A percentile compares a stretch with the other conserved stretches of the same genome.
These are phyloP conservation scores for Platalea minor DNA, from an alignment of 2,797 vertebrate species.

Conservation along the genomic window DNA sequence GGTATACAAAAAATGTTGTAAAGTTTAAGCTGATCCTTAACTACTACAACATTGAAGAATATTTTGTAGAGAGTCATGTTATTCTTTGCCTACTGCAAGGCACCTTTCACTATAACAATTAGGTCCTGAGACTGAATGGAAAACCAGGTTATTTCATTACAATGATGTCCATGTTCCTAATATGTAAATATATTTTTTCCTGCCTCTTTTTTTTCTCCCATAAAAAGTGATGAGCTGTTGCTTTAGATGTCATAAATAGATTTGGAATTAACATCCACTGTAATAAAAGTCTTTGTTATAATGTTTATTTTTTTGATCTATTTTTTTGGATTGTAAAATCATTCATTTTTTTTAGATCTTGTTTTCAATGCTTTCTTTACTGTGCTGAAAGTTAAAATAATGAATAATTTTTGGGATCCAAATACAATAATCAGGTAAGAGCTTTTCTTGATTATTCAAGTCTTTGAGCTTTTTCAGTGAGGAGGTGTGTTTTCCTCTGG, in stretches of 20 bases:
- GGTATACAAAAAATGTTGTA: background rate
- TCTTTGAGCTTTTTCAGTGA: background rate
- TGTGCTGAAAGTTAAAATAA: background rate
- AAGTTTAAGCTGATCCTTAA: background rate
- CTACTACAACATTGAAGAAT: background rate
- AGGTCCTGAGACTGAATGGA: background rate
- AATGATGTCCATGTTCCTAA: background rate
- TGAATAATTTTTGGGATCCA: background rate
- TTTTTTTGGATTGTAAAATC: background rate
- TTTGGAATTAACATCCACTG: background rate
- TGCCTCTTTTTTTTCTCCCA: background rate
- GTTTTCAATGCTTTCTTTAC: background rate
- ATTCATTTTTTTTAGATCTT: background rate
- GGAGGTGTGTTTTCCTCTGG: background rate
- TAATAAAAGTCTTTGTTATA: background rate
- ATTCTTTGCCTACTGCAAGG: background rate
- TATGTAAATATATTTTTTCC: background rate
- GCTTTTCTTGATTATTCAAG: background rate
- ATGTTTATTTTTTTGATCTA: background rate
- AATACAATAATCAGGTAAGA: background rate
- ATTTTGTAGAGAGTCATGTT: background rate
- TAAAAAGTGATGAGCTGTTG: background rate
- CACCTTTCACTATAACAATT: background rate
- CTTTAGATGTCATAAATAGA: background rate
- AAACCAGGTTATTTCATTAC: background rate